Percentiles rank a stretch among this genome's conserved stretches.
Evolutionary conservation across 2,888 invertebrate genomes (phyloP).

Genomic region (Baccha elongata): DNA sequence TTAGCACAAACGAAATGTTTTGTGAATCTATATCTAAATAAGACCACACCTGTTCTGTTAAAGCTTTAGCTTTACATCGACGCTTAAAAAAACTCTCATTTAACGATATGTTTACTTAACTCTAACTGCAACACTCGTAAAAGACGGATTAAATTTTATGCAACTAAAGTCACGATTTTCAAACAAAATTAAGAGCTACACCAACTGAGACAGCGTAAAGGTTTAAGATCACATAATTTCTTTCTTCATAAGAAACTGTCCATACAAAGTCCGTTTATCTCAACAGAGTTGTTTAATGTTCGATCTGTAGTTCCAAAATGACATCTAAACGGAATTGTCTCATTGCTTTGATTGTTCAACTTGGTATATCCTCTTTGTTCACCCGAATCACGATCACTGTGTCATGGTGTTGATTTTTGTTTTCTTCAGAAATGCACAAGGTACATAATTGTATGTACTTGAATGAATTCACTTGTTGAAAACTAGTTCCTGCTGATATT

Average conservation of each 20-base stretch:
- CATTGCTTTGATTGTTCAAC: no score
- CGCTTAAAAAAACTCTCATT: no score
- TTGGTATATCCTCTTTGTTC: slow-evolving; percentile 18
- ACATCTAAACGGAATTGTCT: slow-evolving; percentile 26
- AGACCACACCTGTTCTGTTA: no score
- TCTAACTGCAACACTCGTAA: no score
- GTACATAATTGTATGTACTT: slow-evolving; percentile 18
- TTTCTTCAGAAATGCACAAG: slow-evolving; percentile 34
- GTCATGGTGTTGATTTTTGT: neutral
- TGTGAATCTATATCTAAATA: no score
- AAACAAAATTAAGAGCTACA: slow-evolving; percentile 40
- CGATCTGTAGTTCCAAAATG: slow-evolving; percentile 3
- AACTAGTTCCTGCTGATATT: slow-evolving; percentile 33
- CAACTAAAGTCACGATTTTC: slow-evolving; percentile 48
- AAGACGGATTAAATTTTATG: slow-evolving; percentile 43
- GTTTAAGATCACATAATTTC: slow-evolving; percentile 28
- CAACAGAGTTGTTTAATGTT: slow-evolving; percentile 41
- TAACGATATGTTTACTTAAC: no score
- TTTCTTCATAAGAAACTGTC: slow-evolving; percentile 19
- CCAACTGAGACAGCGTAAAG: slow-evolving; percentile 14
- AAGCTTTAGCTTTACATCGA: no score
- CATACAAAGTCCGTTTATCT: slow-evolving; percentile 46
- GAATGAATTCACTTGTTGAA: neutral
- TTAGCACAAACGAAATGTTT: no score
- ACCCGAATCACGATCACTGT: slow-evolving; percentile 22